Base-by-base conservation (phyloP, 1,140 invertebrate species). In the Euwallacea similis region DNA sequence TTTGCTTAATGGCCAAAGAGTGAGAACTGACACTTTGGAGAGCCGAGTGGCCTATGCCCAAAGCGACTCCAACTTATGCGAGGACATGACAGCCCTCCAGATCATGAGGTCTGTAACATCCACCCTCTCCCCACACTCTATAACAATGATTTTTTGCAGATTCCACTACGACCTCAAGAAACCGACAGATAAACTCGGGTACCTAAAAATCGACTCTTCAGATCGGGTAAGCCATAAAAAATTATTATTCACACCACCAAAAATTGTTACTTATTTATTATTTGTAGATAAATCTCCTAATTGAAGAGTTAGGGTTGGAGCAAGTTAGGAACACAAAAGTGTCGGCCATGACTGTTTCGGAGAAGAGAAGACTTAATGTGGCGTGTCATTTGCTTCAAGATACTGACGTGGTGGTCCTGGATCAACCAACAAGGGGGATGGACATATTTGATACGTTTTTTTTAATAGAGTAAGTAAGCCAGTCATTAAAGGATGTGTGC, bases 361-460 rank as follows among this genome's bases (percentile, higher is more conserved):
- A 98, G 82, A 87, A 89, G 65, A 86, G 92, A 73, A 85, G 95
- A 73, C 81, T 98, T 2, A 93, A 93, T 71, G 89, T 97, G 2
- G 96, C 94, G 0, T 94, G 93, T 78, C 92, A 95, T 75, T 83
- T 98, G 13, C 81, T 97, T 11, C 85, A 95, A 7, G 90, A 93
- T 79, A 89, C 91, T 60, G 93, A 95, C 64, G 87, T 97, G 44
- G 84, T 97, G 0, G 86, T 95, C 2, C 82, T 97, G 33, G 95
- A 97, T 79, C 91, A 95, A 81, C 93, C 95, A 3, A 95, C 94
- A 0, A 89, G 90, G 77, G 93, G 94, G 59, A 94, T 98, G 90
- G 96, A 98, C 76, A 96, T 98, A 66, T 97, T 97, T 74, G 96
- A 98, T 78, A 95, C 94, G 0, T 97, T 97, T 82, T 98, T 98